Base-by-base conservation (phyloP, 1,140 invertebrate species). In the Latrodectus geometricus region DNA sequence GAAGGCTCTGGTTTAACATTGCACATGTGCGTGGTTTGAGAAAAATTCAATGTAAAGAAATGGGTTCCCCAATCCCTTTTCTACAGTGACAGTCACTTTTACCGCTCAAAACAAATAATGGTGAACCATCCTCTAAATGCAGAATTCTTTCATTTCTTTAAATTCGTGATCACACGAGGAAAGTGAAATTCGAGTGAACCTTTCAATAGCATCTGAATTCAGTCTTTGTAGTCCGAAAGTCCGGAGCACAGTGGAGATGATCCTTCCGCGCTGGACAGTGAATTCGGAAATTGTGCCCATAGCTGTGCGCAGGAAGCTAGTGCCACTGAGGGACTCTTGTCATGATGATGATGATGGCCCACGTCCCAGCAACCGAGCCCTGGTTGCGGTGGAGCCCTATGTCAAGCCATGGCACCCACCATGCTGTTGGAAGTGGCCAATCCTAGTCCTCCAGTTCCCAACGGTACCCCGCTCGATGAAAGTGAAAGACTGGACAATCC, bases 401-500 rank as follows among this genome's bases (percentile, higher is more conserved):
- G 88, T 89, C 89, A 89, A 75, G 89, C 89, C 89, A 89, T 89
- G 48, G 89, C 89, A 8, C 89, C 89, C n/a, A 89, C 89, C 89
- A 89, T 89, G 80, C 88, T 89, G 88, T 89, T 89, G 17, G 92
- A 93, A 89, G 92, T 92, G 86, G 92, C 91, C 21, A 89, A 82
- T 21, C 85, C 86, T 14, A 90, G 81, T 48, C 89, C 86, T n/a
- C 88, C 83, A 14, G 89, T 73, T 0, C 89, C 89, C 8, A 89
- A 83, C 65, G 92, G 91, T 68, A 92, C 88, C 89, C 80, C 79
- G 50, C 66, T 86, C 23, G 87, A 88, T 15, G 74, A 77, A 56
- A 86, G 73, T 9, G 88, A 92, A 91, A 89, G 93, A 90, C 86
- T 83, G 23, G 90, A 92, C 91, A 90, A 92, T 91, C 76, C 89